Evolutionary conservation across 1,140 invertebrate species (phyloP), one percentile per base, ranked within the genome.

Genomic region (Microplitis demolitor): DNA sequence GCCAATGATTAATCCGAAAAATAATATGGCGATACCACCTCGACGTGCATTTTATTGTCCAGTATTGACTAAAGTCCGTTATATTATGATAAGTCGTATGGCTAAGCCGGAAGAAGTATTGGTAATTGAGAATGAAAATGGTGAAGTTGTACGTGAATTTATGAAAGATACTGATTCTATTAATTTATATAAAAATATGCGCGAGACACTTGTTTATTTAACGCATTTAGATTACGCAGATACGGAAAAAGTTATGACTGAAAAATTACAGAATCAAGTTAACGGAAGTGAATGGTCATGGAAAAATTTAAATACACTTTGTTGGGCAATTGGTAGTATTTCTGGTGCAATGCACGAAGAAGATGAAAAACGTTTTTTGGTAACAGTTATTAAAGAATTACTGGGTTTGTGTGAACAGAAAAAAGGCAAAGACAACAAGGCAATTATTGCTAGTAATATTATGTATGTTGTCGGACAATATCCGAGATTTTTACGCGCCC

Each of bases 381-480:
- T 99, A 61, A 98, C 97, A 69, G 98, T 99, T 45, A 99, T 99
- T 74, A 99, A 99, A 88, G 98, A 99, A 87, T 89, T 99, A 64
- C 90, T 99, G 39, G 97, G 97, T 3, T 87, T 99, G 9, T 99
- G 98, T 88, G 98, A 99, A 86, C 98, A 99, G 84, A 99, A 99
- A 85, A 94, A 98, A 79, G 98, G 98, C 8, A 99, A 99, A 89
- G 98, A 99, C 87, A 99, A 99, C 86, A 99, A 99, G 88, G 98
- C 98, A 61, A 99, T 99, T 66, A 98, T 99, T 82, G 98, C 98
- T 4, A 99, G 97, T 73, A 99, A 99, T 86, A 99, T 99, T 76
- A 99, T 99, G 98, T 99, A 99, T 87, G 98, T 99, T 74, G 98
- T 99, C 39, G 98, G 98, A 33, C 98, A 99, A 84, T 99, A 99